phyloP scores from a whole-genome alignment of 1,140 invertebrate genomes.

The Cydia pomonella region DNA sequence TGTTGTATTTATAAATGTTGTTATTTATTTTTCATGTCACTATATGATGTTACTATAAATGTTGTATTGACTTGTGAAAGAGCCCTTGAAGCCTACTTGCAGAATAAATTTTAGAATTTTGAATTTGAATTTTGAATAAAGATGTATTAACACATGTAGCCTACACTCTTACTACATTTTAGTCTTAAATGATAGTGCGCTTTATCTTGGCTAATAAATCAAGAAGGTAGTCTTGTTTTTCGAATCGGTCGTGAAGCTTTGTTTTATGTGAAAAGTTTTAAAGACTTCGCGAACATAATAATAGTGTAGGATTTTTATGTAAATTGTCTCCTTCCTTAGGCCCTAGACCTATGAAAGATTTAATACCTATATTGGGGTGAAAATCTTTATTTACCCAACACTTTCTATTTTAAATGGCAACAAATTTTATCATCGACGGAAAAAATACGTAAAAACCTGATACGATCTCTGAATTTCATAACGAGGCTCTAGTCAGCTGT shows the following conservation, averaged over 20 bases:
- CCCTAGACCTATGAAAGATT: background rate
- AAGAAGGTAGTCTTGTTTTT: constrained; percentile 29
- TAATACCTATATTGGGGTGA: background rate
- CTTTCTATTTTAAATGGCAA: too few relatives aligned
- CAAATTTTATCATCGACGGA: too few relatives aligned
- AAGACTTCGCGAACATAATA: constrained; percentile 22
- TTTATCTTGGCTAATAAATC: constrained; percentile 21
- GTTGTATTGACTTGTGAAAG: too few relatives aligned
- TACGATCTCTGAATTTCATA: too few relatives aligned
- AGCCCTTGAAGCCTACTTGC: too few relatives aligned
- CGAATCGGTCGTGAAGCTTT: background rate
- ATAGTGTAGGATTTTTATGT: background rate
- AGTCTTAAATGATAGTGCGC: background rate
- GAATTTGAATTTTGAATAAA: too few relatives aligned
- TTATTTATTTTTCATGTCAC: too few relatives aligned
- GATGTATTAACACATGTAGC: background rate
- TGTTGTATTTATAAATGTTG: too few relatives aligned
- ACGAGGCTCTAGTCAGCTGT: too few relatives aligned
- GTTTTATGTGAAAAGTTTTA: constrained; percentile 29
- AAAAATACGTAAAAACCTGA: too few relatives aligned
- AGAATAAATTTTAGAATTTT: too few relatives aligned
- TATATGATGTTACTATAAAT: too few relatives aligned
- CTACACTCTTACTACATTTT: background rate
- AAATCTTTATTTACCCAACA: background rate
- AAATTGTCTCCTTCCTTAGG: background rate